These are phyloP conservation scores for Plagodis dolabraria DNA, from an alignment of 2,888 invertebrate genomes.

Conservation along the genomic window DNA sequence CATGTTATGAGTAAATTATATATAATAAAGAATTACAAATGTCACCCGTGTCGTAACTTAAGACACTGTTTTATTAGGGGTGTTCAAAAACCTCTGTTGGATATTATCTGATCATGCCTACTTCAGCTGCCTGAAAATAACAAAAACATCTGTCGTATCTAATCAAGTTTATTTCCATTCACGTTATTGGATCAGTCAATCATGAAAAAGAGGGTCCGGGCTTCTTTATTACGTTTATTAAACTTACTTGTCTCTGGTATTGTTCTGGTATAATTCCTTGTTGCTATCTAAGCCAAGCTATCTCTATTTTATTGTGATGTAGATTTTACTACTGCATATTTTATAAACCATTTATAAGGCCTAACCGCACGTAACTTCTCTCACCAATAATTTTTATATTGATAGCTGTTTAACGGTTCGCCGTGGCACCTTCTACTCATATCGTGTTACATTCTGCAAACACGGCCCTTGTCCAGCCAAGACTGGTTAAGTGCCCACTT, in stretches of 20 bases:
- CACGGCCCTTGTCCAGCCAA: constrained; percentile 16
- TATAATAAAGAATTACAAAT: too few species aligned
- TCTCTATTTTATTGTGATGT: constrained; percentile 8
- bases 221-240: constrained; percentile 3
- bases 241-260: constrained; percentile 2
- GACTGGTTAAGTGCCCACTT: constrained; percentile 31
- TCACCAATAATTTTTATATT: constrained; percentile 20
- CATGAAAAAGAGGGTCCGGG: constrained; percentile 12
- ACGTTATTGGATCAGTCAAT: constrained; percentile 18
- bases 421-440: constrained; percentile 12
- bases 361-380: constrained; percentile 1
- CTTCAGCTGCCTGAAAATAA: neutral
- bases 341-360: neutral
- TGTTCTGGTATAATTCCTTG: constrained; percentile 6
- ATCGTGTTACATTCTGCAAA: constrained; percentile 33
- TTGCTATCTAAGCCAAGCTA: constrained; percentile 7
- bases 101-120: neutral
- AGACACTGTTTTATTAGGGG: too few species aligned
- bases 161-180: constrained; percentile 17
- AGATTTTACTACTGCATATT: constrained; percentile 1
- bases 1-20: too few species aligned
- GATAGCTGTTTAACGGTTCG: constrained; percentile 17
- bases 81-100: too few species aligned
- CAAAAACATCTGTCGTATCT: constrained; percentile 16
- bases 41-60: too few species aligned